Evolutionary conservation across 2,113 vertebrate genomes (phyloP), one percentile per base, ranked within the genome.

Genomic region (Anseranas semipalmata): DNA sequence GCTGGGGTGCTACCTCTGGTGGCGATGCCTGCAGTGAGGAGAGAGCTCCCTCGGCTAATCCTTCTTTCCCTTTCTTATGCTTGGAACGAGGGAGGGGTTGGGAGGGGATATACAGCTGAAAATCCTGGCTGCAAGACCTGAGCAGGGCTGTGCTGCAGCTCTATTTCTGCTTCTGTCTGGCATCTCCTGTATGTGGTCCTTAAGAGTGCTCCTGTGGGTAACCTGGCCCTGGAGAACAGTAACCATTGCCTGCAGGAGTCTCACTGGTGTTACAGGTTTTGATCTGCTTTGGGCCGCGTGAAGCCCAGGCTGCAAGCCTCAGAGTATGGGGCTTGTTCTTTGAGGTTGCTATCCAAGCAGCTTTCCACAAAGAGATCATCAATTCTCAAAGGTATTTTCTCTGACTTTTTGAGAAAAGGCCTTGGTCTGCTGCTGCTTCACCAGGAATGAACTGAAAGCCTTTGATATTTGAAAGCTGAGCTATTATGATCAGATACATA

Each of bases 381-480:
- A 77, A 8, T 88, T 88, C 90, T 46, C 46, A 74, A 41, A 63
- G 25, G n/a, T 58, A n/a, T 80, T 88, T 87, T 32, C 16, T 58
- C 32, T 62, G 75, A 19, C 45, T 73, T 88, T 88, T 27, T 32
- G 32, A 30, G 71, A 50, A 85, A 63, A 88, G 28, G 16, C 46
- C 37, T 67, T 77, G 37, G 21, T 67, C 63, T 83, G 25, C 65
- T 89, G 60, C 74, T 41, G 58, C 62, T 85, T 91, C 30, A 18
- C 32, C 25, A 55, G 35, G 74, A 76, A 46, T 58, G 21, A 86
- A 46, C 28, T 77, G 46, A 67, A 89, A 89, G 30, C 46, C 63
- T 90, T 74, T 93, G 67, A 45, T 89, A 83, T 77, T 85, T 94
- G 87, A 85, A 93, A 83, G 32, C 32, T 41, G n/a, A 71, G 67